Evolutionary conservation across 2,888 invertebrate genomes (phyloP), one percentile per base, ranked within the genome.

Genomic region (Siphlonurus alternatus): DNA sequence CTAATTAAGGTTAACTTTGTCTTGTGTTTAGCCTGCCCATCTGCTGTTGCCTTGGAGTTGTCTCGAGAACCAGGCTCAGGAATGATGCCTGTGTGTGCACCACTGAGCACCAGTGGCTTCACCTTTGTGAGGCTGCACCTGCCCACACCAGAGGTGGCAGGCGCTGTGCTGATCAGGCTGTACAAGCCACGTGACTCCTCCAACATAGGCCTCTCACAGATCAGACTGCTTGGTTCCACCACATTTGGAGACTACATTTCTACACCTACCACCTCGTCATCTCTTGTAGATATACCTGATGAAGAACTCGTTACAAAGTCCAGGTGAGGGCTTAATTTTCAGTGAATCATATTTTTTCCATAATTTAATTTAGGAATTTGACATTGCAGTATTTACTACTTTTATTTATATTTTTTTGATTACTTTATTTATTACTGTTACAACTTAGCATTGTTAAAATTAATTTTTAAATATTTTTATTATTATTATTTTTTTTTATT

Each of bases 181-280:
- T 91, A 89, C 75, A 89, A 90, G 73, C 94, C 95, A 0, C 80
- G 89, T 51, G 94, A 94, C 72, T 89, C 90, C n/a, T 85, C 86
- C 69, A 93, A 89, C 71, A 88, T 95, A 73, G 93, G 94, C 2
- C 78, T 96, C 56, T 85, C 93, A 66, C 93, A 94, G 77, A 85
- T 96, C 67, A 81, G 88, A 2, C 77, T 96, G 62, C 77, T 94
- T 59, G 95, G 93, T 0, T 88, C 87, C 66, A 89, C 92, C 2
- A 90, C 92, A 1, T 93, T 93, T 74, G 82, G 64, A 22, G 64
- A 64, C 23, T 20, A 38, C 53, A n/a, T 59, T 2, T 18, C 53
- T n/a, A n/a, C 51, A 0, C 53, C 53, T 1, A 2, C 53, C 18
- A 74, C 73, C 70, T 71, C 72, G 1, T 53, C 60, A 2, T 38